Evolutionary conservation across 2,113 vertebrate species (phyloP), one percentile per base, ranked within the genome.

Genomic region (Eudorcas thomsonii): DNA sequence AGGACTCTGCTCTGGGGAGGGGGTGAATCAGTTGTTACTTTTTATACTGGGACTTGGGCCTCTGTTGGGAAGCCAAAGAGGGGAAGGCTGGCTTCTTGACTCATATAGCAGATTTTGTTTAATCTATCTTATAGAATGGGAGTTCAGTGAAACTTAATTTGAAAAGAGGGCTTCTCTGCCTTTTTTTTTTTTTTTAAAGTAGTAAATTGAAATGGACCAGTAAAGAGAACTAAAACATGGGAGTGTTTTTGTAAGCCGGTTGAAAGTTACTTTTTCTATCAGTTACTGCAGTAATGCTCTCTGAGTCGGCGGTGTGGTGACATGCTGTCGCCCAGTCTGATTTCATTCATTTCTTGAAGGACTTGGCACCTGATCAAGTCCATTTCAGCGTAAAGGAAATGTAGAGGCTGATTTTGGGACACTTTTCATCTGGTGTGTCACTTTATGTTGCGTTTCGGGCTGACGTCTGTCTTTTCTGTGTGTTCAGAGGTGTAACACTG

Each of bases 401-500:
- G 94, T 95, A 52, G 39, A 95, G 14, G 36, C 43, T 57, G 7
- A 92, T 67, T 96, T 71, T 4, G 43, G 54, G 67, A 12, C 15
- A 8, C 71, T 87, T 93, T 81, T 74, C 77, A 62, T 33, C 33
- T 2, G 28, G 39, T 5, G 17, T 52, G n/a, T 84, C 64, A 14
- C 26, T 16, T 45, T 43, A 21, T 30, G 60, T n/a, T 12, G 57
- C 33, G 30, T 64, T 93, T 78, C 7, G 36, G 55, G 36, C 3
- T 36, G 39, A 54, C 23, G 9, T 48, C 59, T 36, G 0, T 92
- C 92, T 92, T 94, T 91, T 96, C 43, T 43, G 55, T 96, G 13
- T 50, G 5, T 26, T 82, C 85, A 88, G 33, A 97, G 90, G 36
- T 92, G 55, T 98, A 98, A 98, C 81, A 9, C 7, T 13, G 19